Base-by-base conservation (phyloP, 1,140 invertebrate genomes). In the Physella acuta region DNA sequence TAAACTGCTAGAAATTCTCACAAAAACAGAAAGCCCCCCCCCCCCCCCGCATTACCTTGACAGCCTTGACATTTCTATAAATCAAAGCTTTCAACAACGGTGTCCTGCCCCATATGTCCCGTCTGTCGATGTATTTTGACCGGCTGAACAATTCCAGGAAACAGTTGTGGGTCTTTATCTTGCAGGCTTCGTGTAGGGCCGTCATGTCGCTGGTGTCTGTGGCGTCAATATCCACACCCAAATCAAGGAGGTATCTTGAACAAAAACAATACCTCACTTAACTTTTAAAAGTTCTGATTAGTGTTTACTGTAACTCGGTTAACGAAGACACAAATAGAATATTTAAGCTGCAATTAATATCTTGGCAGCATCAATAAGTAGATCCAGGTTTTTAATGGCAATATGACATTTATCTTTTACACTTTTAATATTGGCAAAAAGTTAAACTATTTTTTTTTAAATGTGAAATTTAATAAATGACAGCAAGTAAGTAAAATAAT, bases 71-170 rank as follows among this genome's bases (percentile, higher is more conserved):
- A 30, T 60, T 60, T n/a, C 66, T 51, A n/a, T 68, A 68, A 8
- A 68, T 56, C 20, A 68, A 26, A n/a, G 66, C 66, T 49, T 68
- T 68, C 1, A 68, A 59, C 28, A 68, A 33, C 5, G 66, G 66
- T 36, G 66, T 68, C 17, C 66, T 26, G 2, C 66, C 66, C 66
- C 66, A 68, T 3, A 68, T 37, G 39, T 68, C 66, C 28, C 66
- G 33, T 26, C 28, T 16, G 39, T 68, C 66, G n/a, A 68, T 68
- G 20, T 59, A 33, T 4, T 51, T 2, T 44, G 66, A 58, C 53
- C 34, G 31, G 37, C 24, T 37, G 1, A 68, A 20, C 20, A 68
- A 39, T 5, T 36, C 49, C 30, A 14, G 36, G 16, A 68, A 17
- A 34, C 66, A 59, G n/a, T 20, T 26, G 5, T 3, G 2, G 1